Evolutionary conservation across 2,888 invertebrate species (phyloP), one percentile per base, ranked within the genome.

Genomic region (Cotesia congregata): DNA sequence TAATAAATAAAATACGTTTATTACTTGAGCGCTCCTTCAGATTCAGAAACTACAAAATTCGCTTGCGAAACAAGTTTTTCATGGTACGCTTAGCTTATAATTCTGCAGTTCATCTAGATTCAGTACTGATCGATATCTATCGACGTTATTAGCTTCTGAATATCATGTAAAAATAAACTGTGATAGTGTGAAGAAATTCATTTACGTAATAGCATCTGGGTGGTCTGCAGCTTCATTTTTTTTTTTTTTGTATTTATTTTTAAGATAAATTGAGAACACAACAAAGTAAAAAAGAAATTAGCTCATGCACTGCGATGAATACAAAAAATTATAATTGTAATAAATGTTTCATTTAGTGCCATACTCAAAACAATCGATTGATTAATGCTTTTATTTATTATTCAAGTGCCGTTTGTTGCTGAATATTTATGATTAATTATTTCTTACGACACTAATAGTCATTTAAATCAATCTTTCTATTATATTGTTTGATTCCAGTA

Each of bases 1-100:
- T 12, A 12, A 50, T 12, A 50, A 50, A 50, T 50, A 12, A 30
- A 85, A 85, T 84, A 85, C 84, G 81, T 78, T 72, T 62, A 30
- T 65, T 20, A 20, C 20, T 30, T 65, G 7, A 30, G 65, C 5
- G 30, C 38, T 65, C 9, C 38, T 30, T 65, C 38, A 20, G 38
- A 65, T 30, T 65, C 38, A 20, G 38, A 65, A 65, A 65, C 65
- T 65, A 38, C 17, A 65, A 65, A 65, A 65, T 65, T 65, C 38
- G 9, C 12, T 38, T 65, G 65, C 65, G 38, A 65, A 65, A 65
- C 65, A 30, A 38, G 65, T 65, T 65, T 65, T 65, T 12, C 65
- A 20, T 30, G 30, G 30, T 30, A 30, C 30, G 65, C 38, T 12
- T 6, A 17, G 30, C 30, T 65, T 9, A 65, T 65, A 38, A 15